These are phyloP conservation scores for Passer montanus DNA, from an alignment of 2,113 vertebrate species.

Conservation along the genomic window DNA sequence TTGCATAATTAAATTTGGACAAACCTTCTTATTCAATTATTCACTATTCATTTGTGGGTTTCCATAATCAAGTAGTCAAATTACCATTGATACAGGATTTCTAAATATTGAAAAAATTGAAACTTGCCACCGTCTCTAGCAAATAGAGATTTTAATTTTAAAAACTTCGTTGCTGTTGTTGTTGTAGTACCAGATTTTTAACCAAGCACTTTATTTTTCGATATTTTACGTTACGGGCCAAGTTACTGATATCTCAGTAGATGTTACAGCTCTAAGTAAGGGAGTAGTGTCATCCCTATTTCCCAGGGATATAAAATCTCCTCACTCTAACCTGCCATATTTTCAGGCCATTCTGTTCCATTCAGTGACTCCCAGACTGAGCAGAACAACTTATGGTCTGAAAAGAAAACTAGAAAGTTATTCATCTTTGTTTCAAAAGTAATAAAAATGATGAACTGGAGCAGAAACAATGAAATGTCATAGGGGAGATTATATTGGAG, in stretches of 20 bases:
- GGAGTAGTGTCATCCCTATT: neutral
- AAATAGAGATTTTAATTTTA: neutral
- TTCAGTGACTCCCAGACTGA: neutral
- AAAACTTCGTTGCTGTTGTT: neutral
- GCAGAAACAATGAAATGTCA: slow-evolving; percentile 16
- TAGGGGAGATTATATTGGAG: neutral
- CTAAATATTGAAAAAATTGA: neutral
- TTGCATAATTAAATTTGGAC: neutral
- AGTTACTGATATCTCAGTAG: neutral
- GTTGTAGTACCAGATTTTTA: neutral
- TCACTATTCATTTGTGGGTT: neutral
- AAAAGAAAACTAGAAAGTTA: neutral
- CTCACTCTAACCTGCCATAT: neutral
- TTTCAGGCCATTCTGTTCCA: neutral
- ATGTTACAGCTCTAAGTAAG: neutral
- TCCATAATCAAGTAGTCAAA: neutral
- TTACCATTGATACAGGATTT: neutral
- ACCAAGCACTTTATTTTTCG: neutral
- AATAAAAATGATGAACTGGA: slow-evolving; percentile 24
- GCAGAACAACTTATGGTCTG: neutral
- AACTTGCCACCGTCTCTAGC: neutral
- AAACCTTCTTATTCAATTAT: neutral
- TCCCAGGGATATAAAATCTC: neutral
- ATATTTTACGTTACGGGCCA: neutral
- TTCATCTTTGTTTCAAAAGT: neutral